Evolutionary conservation across 2,888 invertebrate genomes (phyloP).

Genomic region (Callyntrura sp.): DNA sequence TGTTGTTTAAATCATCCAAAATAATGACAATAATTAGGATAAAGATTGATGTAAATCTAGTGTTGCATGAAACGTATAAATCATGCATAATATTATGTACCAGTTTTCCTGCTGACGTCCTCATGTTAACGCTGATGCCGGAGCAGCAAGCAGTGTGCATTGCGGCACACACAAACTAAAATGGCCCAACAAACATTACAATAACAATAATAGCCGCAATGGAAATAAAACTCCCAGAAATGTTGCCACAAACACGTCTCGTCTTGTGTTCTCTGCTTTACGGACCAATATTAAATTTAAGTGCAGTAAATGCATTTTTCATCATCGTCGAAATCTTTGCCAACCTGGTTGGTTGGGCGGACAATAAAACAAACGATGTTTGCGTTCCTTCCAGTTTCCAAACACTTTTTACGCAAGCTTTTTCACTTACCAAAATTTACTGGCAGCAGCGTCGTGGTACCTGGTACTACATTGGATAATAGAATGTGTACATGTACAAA

Average conservation of each 20-base stretch:
- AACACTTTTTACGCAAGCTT: background rate
- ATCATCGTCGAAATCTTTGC: too few species aligned
- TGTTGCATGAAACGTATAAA: constrained; percentile 40
- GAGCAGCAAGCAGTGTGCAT: background rate
- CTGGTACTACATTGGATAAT: background rate
- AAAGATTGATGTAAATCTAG: constrained; percentile 12
- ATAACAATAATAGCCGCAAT: too few species aligned
- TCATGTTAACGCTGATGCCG: background rate
- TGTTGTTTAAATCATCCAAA: constrained; percentile 26
- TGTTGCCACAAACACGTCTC: too few species aligned
- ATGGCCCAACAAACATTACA: background rate
- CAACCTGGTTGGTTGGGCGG: too few species aligned
- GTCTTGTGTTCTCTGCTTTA: too few species aligned
- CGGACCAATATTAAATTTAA: too few species aligned
- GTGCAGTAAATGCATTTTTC: too few species aligned
- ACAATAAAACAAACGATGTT: background rate
- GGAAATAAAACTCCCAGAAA: background rate
- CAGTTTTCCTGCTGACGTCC: background rate
- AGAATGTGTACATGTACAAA: too few species aligned
- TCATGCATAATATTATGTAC: constrained; percentile 5
- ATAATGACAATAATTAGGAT: constrained; percentile 48
- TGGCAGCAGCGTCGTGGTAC: background rate
- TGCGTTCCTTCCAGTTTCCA: background rate
- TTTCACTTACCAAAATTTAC: too few species aligned
- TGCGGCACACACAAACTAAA: background rate